These are phyloP conservation scores for Dolichomitus sp. DNA, from an alignment of 2,888 invertebrate genomes.

Conservation along the genomic window DNA sequence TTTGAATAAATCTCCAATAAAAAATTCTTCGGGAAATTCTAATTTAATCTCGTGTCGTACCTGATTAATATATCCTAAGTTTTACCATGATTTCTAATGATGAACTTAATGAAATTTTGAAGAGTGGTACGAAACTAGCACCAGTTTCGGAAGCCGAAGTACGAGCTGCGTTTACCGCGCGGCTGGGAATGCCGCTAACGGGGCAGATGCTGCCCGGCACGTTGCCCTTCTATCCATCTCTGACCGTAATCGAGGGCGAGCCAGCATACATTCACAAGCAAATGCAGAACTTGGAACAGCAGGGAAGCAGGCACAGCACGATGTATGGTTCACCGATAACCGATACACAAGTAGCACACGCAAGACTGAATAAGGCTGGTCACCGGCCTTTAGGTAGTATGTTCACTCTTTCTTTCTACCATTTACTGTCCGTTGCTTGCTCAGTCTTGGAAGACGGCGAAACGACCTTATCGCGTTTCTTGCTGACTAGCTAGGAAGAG, in stretches of 20 bases:
- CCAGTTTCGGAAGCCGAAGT: constrained; percentile 93
- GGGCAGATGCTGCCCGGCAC: constrained; percentile 90
- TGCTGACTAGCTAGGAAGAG: background rate
- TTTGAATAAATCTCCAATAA: background rate
- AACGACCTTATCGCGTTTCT: constrained; percentile 3
- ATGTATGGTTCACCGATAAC: constrained; percentile 88
- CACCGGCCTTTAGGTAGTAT: constrained; percentile 88
- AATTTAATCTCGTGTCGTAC: background rate
- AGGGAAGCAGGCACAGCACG: constrained; percentile 75
- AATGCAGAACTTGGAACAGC: constrained; percentile 87
- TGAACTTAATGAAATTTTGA: background rate
- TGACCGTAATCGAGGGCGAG: constrained; percentile 88
- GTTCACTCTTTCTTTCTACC: constrained; percentile 78
- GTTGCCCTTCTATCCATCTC: constrained; percentile 91
- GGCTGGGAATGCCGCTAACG: constrained; percentile 89
- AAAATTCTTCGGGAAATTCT: too few species aligned
- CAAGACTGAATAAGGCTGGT: constrained; percentile 90
- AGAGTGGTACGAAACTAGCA: constrained; percentile 87
- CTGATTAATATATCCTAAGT: background rate
- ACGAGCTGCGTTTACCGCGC: constrained; percentile 90
- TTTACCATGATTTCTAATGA: background rate
- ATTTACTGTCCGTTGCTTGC: constrained; percentile 25
- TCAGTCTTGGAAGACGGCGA: constrained; percentile 24
- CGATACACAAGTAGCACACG: constrained; percentile 90
- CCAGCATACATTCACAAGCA: constrained; percentile 87